Percentiles rank a stretch among this genome's conserved stretches.
These are phyloP conservation scores for Gerosis bhagava DNA, from an alignment of 2,888 invertebrate genomes.

Conservation along the genomic window DNA sequence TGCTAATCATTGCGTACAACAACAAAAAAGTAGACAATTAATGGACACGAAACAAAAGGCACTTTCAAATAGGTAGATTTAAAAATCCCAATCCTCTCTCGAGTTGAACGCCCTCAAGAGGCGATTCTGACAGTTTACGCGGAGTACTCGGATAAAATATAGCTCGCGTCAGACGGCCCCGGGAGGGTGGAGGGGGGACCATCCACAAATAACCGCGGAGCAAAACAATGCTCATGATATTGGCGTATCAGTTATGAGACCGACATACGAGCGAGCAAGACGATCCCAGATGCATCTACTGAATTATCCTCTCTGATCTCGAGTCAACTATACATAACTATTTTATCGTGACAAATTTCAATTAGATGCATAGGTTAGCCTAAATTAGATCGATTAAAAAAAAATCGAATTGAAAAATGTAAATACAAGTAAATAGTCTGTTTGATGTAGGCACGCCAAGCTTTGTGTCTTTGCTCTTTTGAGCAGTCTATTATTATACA, in stretches of 20 bases:
- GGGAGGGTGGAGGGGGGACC: slow-evolving; percentile 40
- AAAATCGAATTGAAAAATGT: too few species aligned
- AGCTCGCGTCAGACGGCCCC: slow-evolving; percentile 72
- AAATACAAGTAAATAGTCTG: too few species aligned
- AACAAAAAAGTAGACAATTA: too few species aligned
- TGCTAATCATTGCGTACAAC: too few species aligned
- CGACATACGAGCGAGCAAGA: slow-evolving; percentile 17
- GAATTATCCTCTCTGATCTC: slow-evolving; percentile 13
- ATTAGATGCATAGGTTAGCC: too few species aligned
- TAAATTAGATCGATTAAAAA: too few species aligned
- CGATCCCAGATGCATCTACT: slow-evolving; percentile 16
- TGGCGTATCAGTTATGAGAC: slow-evolving; percentile 34
- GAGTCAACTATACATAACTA: neutral
- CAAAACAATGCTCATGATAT: slow-evolving; percentile 80
- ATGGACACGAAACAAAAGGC: too few species aligned
- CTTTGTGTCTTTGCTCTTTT: too few species aligned
- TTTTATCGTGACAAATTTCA: too few species aligned
- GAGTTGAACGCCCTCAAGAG: slow-evolving; percentile 75
- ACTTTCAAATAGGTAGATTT: too few species aligned
- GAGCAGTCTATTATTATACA: too few species aligned
- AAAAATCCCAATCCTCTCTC: slow-evolving; percentile 30
- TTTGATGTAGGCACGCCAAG: too few species aligned
- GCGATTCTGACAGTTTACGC: slow-evolving; percentile 78
- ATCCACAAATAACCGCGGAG: slow-evolving; percentile 77
- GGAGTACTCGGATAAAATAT: slow-evolving; percentile 74